Conservation (phyloP, 2,888 invertebrate species). For the Scaptomyza reducta region DNA sequence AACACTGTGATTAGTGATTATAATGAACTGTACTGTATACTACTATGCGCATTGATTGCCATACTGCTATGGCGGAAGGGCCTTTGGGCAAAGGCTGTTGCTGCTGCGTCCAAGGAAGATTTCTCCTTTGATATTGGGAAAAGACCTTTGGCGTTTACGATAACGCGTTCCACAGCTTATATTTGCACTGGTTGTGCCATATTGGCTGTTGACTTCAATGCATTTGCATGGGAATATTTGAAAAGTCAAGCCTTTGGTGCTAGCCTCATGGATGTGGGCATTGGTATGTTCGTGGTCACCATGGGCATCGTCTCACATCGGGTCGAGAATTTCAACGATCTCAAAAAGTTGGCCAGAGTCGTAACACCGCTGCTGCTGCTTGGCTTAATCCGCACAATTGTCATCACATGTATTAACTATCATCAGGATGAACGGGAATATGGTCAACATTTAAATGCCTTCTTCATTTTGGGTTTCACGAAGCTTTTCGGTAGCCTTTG, state of each 20-base stretch:
- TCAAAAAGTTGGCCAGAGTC: constrained; percentile 70
- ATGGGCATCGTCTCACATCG: constrained; percentile 91
- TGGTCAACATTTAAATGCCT: constrained; percentile 99
- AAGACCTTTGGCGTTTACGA: constrained; percentile 86
- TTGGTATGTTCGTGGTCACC: constrained; percentile 93
- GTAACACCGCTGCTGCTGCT: constrained; percentile 85
- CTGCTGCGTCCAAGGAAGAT: constrained; percentile 3
- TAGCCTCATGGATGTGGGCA: constrained; percentile 97
- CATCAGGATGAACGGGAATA: constrained; percentile 96
- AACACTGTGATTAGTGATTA: constrained; percentile 86
- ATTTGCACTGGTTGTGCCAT: constrained; percentile 92
- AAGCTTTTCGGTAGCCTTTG: constrained; percentile 89
- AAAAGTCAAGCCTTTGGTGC: constrained; percentile 95
- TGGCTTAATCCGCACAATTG: constrained; percentile 87
- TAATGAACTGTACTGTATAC: constrained; percentile 15
- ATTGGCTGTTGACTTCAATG: constrained; percentile 95
- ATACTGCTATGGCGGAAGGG: constrained; percentile 47
- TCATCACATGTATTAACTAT: constrained; percentile 89
- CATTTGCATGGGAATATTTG: constrained; percentile 93
- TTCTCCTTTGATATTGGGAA: constrained; percentile 52
- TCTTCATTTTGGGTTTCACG: constrained; percentile 94
- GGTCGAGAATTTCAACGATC: constrained; percentile 52
- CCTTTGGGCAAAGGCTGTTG: neutral
- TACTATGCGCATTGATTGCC: constrained; percentile 2
- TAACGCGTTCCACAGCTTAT: constrained; percentile 89